Conservation (phyloP, 2,888 invertebrate genomes). For the Meteorus colon region DNA sequence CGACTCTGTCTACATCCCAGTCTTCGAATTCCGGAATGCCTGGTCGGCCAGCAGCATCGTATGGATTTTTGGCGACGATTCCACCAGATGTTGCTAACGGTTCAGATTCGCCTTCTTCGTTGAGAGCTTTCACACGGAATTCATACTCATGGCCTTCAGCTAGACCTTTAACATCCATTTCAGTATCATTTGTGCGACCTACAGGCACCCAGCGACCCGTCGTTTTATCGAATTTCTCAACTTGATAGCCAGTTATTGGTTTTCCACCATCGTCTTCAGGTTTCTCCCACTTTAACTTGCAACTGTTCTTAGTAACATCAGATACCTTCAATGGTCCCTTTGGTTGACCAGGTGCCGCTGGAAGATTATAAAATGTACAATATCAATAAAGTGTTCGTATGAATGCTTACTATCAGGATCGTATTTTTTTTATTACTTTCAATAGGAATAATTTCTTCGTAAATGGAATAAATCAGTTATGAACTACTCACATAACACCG, state of each 20-base stretch:
- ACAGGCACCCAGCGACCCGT: conserved; percentile 96
- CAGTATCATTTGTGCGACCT: conserved; percentile 89
- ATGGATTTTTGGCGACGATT: conserved; percentile 97
- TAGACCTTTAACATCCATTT: conserved; percentile 90
- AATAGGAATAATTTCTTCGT: too few relatives aligned
- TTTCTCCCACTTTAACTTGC: conserved; percentile 94
- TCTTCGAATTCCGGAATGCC: conserved; percentile 90
- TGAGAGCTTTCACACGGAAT: conserved; percentile 94
- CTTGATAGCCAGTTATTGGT: conserved; percentile 92
- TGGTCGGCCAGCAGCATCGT: conserved; percentile 90
- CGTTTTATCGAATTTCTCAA: conserved; percentile 94
- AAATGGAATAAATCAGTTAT: background rate
- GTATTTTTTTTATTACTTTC: too few relatives aligned
- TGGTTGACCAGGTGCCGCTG: conserved; percentile 88
- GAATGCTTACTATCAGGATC: too few relatives aligned
- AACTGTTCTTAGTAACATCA: conserved; percentile 91
- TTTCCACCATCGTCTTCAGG: conserved; percentile 97
- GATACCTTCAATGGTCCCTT: conserved; percentile 91
- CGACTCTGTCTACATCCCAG: conserved; percentile 92
- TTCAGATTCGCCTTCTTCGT: conserved; percentile 96
- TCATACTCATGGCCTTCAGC: conserved; percentile 95
- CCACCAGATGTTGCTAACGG: conserved; percentile 93
- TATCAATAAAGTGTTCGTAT: background rate
- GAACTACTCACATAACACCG: conserved; percentile 81
- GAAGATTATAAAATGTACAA: conserved; percentile 23